phyloP scores from a whole-genome alignment of 2,797 vertebrate species.

The Xenops minutus region DNA sequence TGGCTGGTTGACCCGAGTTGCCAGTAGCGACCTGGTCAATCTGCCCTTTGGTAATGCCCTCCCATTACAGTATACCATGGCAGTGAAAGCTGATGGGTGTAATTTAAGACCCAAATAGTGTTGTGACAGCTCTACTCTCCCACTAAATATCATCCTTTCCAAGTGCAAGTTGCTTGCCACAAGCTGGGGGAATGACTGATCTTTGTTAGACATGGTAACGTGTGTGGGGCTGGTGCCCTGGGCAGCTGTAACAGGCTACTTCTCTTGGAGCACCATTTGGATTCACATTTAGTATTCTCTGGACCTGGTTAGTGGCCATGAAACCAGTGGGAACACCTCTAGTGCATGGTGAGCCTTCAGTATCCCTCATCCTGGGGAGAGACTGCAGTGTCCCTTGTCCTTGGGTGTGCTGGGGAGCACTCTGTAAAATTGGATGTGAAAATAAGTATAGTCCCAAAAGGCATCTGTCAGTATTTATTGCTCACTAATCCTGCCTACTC shows the following conservation, averaged over 20 bases:
- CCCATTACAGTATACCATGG: neutral
- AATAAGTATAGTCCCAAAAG: neutral
- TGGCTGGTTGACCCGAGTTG: neutral
- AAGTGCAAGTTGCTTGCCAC: neutral
- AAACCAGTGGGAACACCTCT: neutral
- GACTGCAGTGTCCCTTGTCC: neutral
- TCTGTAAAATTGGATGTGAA: neutral
- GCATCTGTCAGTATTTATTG: neutral
- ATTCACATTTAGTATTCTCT: neutral
- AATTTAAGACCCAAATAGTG: neutral
- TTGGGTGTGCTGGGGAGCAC: neutral
- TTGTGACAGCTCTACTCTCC: neutral
- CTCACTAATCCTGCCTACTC: neutral
- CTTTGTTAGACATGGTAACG: neutral
- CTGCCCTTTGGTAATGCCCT: neutral
- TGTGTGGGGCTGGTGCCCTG: neutral
- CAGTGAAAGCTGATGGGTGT: neutral
- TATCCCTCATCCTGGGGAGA: neutral
- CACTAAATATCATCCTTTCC: neutral
- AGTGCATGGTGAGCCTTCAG: fast-evolving
- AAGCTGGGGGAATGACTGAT: neutral
- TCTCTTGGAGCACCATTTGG: neutral
- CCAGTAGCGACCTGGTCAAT: neutral
- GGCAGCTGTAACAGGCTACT: neutral
- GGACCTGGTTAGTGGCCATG: neutral